Conservation (phyloP, 1,140 invertebrate species). For the Macrostomum lignano region DNA sequence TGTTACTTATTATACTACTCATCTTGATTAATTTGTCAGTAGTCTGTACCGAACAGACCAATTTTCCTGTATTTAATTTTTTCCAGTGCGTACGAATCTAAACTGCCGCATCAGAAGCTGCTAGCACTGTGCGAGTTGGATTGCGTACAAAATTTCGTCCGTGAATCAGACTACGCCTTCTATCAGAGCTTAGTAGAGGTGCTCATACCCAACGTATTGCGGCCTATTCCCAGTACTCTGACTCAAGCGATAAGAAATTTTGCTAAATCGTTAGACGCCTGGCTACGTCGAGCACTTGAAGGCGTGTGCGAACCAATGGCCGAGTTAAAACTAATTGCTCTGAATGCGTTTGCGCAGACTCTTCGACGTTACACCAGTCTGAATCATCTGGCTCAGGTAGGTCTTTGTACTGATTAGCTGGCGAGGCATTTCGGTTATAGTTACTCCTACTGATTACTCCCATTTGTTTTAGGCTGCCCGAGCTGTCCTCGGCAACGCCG, state of each 20-base stretch:
- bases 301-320: conserved; percentile 6
- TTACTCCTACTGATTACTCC: no score
- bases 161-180: conserved; percentile 57
- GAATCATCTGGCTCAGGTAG: conserved; percentile 91
- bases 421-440: no score
- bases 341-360: conserved; percentile 71
- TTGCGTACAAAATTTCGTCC: conserved; percentile 43
- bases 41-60: no score
- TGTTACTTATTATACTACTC: no score
- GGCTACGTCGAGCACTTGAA: conserved; percentile 1
- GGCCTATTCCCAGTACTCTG: conserved; percentile 44
- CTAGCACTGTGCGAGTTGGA: no score
- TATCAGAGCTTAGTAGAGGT: conserved; percentile 84
- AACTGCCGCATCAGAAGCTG: no score
- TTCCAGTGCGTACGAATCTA: no score
- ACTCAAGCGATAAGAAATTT: conserved; percentile 76
- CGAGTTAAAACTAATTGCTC: conserved; percentile 34
- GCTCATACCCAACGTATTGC: conserved; percentile 70
- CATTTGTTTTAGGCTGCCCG: no score
- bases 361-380: conserved; percentile 75
- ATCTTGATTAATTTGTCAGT: no score
- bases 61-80: no score
- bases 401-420: no score
- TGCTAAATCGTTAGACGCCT: conserved; percentile 55
- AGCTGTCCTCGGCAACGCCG: conserved; percentile 71